Evolutionary conservation across 2,888 invertebrate genomes (phyloP).

Genomic region (Dioctria linearis): DNA sequence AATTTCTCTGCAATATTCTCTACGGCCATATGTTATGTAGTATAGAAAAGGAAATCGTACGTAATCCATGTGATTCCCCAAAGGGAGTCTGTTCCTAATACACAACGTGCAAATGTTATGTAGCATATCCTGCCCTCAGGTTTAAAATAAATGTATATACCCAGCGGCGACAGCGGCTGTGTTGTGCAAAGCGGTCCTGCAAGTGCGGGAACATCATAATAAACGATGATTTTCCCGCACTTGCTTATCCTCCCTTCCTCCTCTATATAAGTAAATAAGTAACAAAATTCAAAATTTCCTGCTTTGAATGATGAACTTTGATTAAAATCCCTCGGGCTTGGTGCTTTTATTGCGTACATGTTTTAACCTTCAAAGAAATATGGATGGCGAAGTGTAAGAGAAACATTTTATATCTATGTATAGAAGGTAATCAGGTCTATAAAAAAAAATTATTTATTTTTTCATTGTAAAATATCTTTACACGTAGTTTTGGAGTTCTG

Average conservation of each 20-base stretch:
- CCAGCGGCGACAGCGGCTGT: slow-evolving; percentile 4
- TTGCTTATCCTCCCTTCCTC: background rate
- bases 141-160: slow-evolving; percentile 20
- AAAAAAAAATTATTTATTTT: too few relatives aligned
- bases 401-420: too few relatives aligned
- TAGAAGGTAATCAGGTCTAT: too few relatives aligned
- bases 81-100: background rate
- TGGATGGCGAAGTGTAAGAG: too few relatives aligned
- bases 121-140: background rate
- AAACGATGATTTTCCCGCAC: background rate
- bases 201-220: too few relatives aligned
- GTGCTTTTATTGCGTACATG: background rate
- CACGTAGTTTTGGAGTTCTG: too few relatives aligned
- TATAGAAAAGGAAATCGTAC: slow-evolving; percentile 1
- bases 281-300: slow-evolving; percentile 7
- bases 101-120: background rate
- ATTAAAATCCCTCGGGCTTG: slow-evolving; percentile 21
- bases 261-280: background rate
- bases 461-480: too few relatives aligned
- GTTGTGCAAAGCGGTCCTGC: background rate
- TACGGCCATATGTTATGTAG: background rate
- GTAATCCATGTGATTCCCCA: background rate
- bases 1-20: background rate
- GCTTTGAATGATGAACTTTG: slow-evolving; percentile 24
- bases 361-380: too few relatives aligned